Evolutionary conservation across 2,888 invertebrate species (phyloP).

Genomic region (Aproaerema taeniolella): DNA sequence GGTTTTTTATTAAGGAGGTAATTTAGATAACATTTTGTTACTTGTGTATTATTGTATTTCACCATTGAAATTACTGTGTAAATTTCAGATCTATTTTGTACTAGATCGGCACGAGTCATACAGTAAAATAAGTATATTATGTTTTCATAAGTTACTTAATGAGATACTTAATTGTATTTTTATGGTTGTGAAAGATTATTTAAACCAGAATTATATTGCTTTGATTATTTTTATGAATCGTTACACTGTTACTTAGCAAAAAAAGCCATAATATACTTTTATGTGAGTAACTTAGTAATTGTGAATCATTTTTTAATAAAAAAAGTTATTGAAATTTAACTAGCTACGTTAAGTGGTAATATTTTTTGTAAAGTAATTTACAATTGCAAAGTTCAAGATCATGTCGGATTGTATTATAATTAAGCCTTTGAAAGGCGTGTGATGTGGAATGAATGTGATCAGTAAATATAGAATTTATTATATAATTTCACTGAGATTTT

Average conservation of each 20-base stretch:
- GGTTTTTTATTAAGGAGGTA: too few species aligned
- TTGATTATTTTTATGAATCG: constrained; percentile 4
- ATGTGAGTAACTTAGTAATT: neutral
- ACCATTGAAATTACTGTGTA: too few species aligned
- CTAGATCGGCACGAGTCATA: constrained; percentile 2
- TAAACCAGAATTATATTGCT: constrained; percentile 18
- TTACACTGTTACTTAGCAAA: constrained; percentile 1
- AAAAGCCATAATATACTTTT: neutral
- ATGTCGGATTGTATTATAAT: constrained; percentile 20
- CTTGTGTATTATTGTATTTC: too few species aligned
- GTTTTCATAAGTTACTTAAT: too few species aligned
- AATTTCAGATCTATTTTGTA: neutral
- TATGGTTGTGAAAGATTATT: constrained; percentile 56
- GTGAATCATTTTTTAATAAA: neutral
- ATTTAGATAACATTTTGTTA: too few species aligned
- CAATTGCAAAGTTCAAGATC: constrained; percentile 22
- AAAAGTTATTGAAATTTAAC: neutral
- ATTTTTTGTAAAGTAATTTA: constrained; percentile 13
- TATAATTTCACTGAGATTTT: constrained; percentile 23
- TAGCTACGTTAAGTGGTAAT: neutral
- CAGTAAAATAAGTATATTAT: neutral
- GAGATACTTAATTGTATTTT: constrained; percentile 36
- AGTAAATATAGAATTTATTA: constrained; percentile 55
- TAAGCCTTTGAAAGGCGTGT: constrained; percentile 51
- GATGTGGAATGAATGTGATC: constrained; percentile 58